Evolutionary conservation across 1,140 invertebrate species (phyloP), one percentile per base, ranked within the genome.

Genomic region (Caenorhabditis inopinata): DNA sequence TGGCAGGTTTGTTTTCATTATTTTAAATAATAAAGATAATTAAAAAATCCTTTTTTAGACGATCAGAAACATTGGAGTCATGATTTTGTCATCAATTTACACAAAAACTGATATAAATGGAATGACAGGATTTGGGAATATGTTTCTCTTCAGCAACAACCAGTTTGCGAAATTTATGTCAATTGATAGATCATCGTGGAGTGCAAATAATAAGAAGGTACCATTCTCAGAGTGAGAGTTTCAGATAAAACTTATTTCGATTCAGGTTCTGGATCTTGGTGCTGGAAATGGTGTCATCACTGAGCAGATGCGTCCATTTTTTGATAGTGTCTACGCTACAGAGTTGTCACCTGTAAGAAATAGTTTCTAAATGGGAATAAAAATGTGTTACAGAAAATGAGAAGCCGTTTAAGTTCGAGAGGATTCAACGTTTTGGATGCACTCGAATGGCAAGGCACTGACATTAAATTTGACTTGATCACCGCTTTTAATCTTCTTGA

Each of bases 241-340:
- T n/a, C n/a, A n/a, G n/a, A n/a, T n/a, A n/a, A n/a, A n/a, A n/a
- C n/a, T n/a, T n/a, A n/a, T n/a, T n/a, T n/a, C 80, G 75, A 1
- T 77, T 87, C 90, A 86, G 9, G 83, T 96, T 45, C 90, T 96
- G 68, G 95, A 96, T 90, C 90, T 96, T 46, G 95, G 95, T 47
- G 95, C 95, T 9, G 95, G 95, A 1, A 95, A 97, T 90, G 95
- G 95, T 5, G 92, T 92, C 80, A 94, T 95, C 1, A 96, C 95
- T 25, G 89, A 92, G 18, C 91, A 93, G 68, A 92, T 96, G 85
- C 91, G 92, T 0, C 89, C 91, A 29, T 92, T 93, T 79, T 80
- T 81, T 45, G 85, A 90, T 18, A 89, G 91, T 21, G 92, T 94
- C 27, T 94, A 93, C 88, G 93, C 93, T 48, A 96, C 95, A 0